These are phyloP conservation scores for Plagiodera versicolora DNA, from an alignment of 2,888 invertebrate genomes.

Conservation along the genomic window DNA sequence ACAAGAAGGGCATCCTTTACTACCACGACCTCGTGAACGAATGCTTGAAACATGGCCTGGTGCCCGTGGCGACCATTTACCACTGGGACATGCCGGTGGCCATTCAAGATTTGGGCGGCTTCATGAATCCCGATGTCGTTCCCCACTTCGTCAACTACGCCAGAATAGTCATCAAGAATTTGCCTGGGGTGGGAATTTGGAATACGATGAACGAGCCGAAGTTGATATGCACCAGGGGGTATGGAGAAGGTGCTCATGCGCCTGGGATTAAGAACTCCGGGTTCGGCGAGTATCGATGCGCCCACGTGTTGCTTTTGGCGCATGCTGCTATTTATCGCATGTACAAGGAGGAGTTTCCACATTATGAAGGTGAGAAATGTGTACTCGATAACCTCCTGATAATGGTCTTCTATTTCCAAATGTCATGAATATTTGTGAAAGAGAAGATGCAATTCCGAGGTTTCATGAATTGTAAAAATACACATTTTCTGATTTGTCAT, in stretches of 20 bases:
- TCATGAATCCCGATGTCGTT: conserved; percentile 63
- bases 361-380: conserved; percentile 44
- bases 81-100: conserved; percentile 51
- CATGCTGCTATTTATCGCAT: conserved; percentile 68
- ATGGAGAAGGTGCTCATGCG: conserved; percentile 58
- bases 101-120: conserved; percentile 61
- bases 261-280: conserved; percentile 60
- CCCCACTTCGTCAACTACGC: conserved; percentile 64
- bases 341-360: conserved; percentile 61
- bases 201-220: conserved; percentile 69
- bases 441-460: no score
- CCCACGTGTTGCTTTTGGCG: conserved; percentile 65
- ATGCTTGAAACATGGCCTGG: conserved; percentile 60
- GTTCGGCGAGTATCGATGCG: conserved; percentile 65
- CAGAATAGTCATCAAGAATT: conserved; percentile 56
- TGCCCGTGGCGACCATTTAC: conserved; percentile 65
- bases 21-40: conserved; percentile 76
- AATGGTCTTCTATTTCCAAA: no score
- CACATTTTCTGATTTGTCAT: no score
- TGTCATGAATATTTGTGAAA: no score
- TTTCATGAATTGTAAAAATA: no score
- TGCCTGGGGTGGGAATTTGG: conserved; percentile 54
- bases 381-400: no score
- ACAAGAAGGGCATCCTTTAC: conserved; percentile 70
- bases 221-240: conserved; percentile 51